These are phyloP conservation scores for Macrosoma leucophasiata DNA, from an alignment of 2,888 invertebrate genomes.

Conservation along the genomic window DNA sequence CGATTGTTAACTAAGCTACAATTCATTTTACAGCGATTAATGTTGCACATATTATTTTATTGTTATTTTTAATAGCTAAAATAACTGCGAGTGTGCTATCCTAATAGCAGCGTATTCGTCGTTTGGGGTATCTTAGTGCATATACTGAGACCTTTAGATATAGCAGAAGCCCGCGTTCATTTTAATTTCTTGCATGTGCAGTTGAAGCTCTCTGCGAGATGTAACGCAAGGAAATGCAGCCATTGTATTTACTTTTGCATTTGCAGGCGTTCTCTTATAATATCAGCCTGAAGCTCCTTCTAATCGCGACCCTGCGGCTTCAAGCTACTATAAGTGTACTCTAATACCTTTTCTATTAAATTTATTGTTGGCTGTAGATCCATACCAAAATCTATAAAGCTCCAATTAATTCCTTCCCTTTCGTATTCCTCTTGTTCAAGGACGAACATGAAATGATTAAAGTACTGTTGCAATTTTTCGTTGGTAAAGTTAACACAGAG, in stretches of 20 bases:
- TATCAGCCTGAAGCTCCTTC: constrained; percentile 51
- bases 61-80: too few relatives aligned
- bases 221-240: constrained; percentile 36
- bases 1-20: too few relatives aligned
- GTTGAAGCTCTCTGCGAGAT: constrained; percentile 33
- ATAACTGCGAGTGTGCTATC: too few relatives aligned
- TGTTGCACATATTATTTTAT: too few relatives aligned
- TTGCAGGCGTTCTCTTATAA: constrained; percentile 42
- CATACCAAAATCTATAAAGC: constrained; percentile 96
- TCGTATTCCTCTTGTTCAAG: constrained; percentile 97
- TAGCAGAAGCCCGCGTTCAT: constrained; percentile 35
- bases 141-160: constrained; percentile 22
- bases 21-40: too few relatives aligned
- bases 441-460: constrained; percentile 97
- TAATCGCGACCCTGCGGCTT: constrained; percentile 45
- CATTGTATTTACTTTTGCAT: constrained; percentile 32
- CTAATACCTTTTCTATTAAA: constrained; percentile 90
- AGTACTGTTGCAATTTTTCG: constrained; percentile 96
- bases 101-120: constrained; percentile 25
- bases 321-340: constrained; percentile 42
- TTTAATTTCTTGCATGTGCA: constrained; percentile 32
- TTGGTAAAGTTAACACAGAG: constrained; percentile 98
- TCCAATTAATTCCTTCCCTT: constrained; percentile 92
- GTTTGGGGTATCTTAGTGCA: constrained; percentile 33
- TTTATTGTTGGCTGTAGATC: constrained; percentile 94